Percentiles rank a stretch among this genome's conserved stretches.
Conservation (phyloP, 1,140 invertebrate species). For the Wasmannia auropunctata region DNA sequence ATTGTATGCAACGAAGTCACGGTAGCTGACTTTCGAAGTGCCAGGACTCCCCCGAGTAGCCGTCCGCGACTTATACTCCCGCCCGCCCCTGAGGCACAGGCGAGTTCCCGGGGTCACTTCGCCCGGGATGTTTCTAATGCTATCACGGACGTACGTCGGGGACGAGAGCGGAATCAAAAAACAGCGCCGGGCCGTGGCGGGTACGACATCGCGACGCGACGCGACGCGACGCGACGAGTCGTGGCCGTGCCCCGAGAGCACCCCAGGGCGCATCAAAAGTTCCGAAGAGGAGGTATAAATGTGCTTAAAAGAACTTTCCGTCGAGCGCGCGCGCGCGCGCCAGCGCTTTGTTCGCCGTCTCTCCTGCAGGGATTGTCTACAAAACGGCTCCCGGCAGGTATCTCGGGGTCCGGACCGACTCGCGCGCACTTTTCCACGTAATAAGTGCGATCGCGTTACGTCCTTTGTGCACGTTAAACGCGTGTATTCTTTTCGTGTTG, state of each 20-base stretch:
- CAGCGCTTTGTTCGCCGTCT: background rate
- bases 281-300: constrained; percentile 71
- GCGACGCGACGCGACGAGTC: constrained; percentile 16
- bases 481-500: constrained; percentile 4
- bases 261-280: constrained; percentile 72
- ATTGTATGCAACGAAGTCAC: constrained; percentile 64
- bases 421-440: constrained; percentile 38
- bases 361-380: constrained; percentile 57
- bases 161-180: constrained; percentile 45
- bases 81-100: background rate
- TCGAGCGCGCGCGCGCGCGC: background rate
- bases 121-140: constrained; percentile 33
- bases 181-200: constrained; percentile 11
- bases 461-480: constrained; percentile 15
- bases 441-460: constrained; percentile 53
- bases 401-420: constrained; percentile 53
- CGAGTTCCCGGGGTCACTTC: constrained; percentile 28
- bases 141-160: constrained; percentile 46
- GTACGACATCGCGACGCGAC: constrained; percentile 31
- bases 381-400: constrained; percentile 64
- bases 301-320: constrained; percentile 70
- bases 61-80: background rate
- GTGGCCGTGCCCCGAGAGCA: constrained; percentile 59
- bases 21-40: constrained; percentile 61
- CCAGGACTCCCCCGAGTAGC: background rate